These are phyloP conservation scores for Toxotes jaculatrix DNA, from an alignment of 2,113 vertebrate genomes.

Conservation along the genomic window DNA sequence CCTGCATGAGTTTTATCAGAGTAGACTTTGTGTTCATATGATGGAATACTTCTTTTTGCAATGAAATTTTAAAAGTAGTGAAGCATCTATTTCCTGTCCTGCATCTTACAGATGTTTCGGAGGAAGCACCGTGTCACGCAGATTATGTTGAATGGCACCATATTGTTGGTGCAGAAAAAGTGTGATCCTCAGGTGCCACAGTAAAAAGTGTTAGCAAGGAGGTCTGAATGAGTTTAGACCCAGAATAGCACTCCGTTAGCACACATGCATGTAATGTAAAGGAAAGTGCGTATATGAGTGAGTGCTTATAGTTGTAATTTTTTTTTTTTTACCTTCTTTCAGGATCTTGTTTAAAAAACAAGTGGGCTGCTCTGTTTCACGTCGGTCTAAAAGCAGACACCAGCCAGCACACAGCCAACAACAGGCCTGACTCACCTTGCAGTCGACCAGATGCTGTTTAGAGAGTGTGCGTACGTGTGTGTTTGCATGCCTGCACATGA, in stretches of 20 bases:
- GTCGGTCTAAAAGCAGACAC: background rate
- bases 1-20: background rate
- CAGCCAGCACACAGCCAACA: constrained; percentile 1
- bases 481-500: background rate
- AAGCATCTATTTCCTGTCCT: background rate
- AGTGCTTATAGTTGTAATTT: no score
- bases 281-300: background rate
- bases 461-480: background rate
- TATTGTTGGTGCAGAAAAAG: background rate
- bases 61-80: background rate
- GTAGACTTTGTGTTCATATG: background rate
- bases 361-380: constrained; percentile 12
- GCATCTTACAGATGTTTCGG: background rate
- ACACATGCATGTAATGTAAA: background rate
- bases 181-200: background rate
- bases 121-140: background rate
- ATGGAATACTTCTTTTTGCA: background rate
- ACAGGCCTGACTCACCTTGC: constrained; percentile 42
- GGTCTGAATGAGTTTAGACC: background rate
- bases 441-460: constrained; percentile 43
- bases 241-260: background rate
- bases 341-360: background rate
- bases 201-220: background rate
- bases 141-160: background rate
- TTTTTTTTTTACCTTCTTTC: constrained; percentile 2